These are phyloP conservation scores for Anadara kagoshimensis DNA, from an alignment of 1,140 invertebrate genomes.

Conservation along the genomic window DNA sequence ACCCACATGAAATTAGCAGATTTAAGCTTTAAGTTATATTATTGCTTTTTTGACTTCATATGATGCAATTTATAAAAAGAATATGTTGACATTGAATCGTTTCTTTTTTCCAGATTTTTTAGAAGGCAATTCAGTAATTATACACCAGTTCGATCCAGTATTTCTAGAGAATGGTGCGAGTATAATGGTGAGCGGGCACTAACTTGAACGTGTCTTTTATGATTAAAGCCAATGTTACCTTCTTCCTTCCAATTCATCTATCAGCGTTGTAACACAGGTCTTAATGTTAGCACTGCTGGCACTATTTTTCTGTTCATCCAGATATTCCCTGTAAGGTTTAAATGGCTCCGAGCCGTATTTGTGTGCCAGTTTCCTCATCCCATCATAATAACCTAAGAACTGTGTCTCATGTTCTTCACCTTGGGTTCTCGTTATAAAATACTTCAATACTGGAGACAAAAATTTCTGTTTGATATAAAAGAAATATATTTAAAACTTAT, in stretches of 20 bases:
- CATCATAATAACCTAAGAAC: slow-evolving; percentile 1
- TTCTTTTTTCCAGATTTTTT: too few species aligned
- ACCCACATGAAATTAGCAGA: neutral
- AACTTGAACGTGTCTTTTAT: too few species aligned
- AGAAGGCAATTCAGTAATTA: too few species aligned
- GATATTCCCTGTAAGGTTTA: slow-evolving; percentile 8
- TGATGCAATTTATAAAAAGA: too few species aligned
- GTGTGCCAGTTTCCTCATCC: slow-evolving; percentile 10
- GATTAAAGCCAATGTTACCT: too few species aligned
- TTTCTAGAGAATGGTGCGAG: too few species aligned
- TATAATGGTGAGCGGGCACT: too few species aligned
- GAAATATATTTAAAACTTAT: too few species aligned
- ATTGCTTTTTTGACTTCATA: too few species aligned
- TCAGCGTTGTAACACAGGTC: slow-evolving; percentile 20
- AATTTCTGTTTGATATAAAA: slow-evolving; percentile 18
- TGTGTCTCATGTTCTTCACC: slow-evolving; percentile 4
- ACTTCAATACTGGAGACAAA: slow-evolving; percentile 19
- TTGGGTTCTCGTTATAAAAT: slow-evolving; percentile 12
- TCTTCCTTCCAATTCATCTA: slow-evolving; percentile 55
- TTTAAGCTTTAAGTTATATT: too few species aligned
- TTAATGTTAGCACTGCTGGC: slow-evolving; percentile 15
- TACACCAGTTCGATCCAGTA: too few species aligned
- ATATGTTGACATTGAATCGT: too few species aligned
- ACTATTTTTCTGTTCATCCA: slow-evolving; percentile 4
- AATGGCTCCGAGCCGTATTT: slow-evolving; percentile 25